A percentile compares a stretch with the other conserved stretches of the same genome.
phyloP scores from a whole-genome alignment of 2,797 vertebrate species.

The Aselliscus stoliczkanus region DNA sequence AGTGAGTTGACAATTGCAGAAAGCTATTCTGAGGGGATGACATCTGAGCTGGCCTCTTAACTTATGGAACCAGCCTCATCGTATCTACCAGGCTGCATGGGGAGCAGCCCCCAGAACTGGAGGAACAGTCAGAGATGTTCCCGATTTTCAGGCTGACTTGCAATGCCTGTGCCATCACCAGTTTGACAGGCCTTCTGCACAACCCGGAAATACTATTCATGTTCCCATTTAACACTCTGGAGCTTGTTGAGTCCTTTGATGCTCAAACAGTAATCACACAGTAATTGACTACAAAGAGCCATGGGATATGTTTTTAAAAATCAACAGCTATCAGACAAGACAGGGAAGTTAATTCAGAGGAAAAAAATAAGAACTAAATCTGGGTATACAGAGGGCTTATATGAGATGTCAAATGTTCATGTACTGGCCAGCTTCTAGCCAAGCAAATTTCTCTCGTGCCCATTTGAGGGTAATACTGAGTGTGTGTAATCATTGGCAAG shows the following conservation, averaged over 20 bases:
- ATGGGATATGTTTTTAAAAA: not conserved
- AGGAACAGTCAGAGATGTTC: not conserved
- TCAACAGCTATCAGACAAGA: not conserved
- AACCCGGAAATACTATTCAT: not conserved
- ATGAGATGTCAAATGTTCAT: not conserved
- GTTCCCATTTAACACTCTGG: not conserved
- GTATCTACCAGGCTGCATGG: not conserved
- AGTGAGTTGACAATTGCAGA: not conserved
- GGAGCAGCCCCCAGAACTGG: not conserved
- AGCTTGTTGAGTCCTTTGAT: not conserved
- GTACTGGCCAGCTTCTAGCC: not conserved
- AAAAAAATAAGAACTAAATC: not conserved
- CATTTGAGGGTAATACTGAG: not conserved
- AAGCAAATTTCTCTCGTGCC: not conserved
- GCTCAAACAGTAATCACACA: not conserved
- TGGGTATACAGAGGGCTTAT: not conserved
- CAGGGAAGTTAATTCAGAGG: not conserved
- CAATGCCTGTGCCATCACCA: not conserved
- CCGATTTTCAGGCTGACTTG: not conserved
- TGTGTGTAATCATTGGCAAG: not conserved
- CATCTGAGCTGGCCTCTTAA: not conserved
- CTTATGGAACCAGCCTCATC: not conserved
- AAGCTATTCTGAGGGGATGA: not conserved
- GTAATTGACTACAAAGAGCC: not conserved
- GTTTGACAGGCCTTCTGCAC: not conserved